Evolutionary conservation across 2,797 vertebrate species (phyloP), one percentile per base, ranked within the genome.

Genomic region (Caiman crocodilus): DNA sequence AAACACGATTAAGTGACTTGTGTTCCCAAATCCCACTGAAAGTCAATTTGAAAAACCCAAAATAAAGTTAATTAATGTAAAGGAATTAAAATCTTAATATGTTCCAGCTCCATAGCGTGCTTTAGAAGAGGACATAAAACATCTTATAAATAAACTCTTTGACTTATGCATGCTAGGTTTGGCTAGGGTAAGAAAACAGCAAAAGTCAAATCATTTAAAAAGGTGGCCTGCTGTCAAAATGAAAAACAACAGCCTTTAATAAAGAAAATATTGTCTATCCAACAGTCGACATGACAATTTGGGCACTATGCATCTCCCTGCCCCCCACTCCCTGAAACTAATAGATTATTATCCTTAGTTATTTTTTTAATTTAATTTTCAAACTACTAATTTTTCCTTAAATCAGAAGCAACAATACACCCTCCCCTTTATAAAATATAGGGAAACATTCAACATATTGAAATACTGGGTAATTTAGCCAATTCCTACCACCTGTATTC

Each of bases 401-500:
- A 0, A 15, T 10, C 1, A 25, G 32, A 58, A 14, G 76, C 0
- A 28, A 17, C 7, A 0, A 0, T 60, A 26, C 42, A 50, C 42
- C 59, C 79, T 77, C 56, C 21, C 35, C 50, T 83, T 89, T 25
- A 58, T 26, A 61, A 0, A 1, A 69, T 4, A 64, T 21, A 57
- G 7, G 14, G 58, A 85, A 50, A 30, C 5, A 82, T 64, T 81
- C 60, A 73, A 73, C 13, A 4, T 50, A 16, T 16, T 73, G 42
- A 14, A 93, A 4, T 32, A 88, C 23, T 1, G 0, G 4, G 4
- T 25, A 21, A 8, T 20, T 32, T 9, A 87, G 73, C 7, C 28
- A 73, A 32, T 15, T 3, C 0, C 58, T 56, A 60, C 2, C 56
- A n/a, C 56, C 61, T 56, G 11, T 30, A 92, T 60, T 1, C 4